Conservation (phyloP, 2,113 vertebrate species). For the Rhipidura dahli region DNA sequence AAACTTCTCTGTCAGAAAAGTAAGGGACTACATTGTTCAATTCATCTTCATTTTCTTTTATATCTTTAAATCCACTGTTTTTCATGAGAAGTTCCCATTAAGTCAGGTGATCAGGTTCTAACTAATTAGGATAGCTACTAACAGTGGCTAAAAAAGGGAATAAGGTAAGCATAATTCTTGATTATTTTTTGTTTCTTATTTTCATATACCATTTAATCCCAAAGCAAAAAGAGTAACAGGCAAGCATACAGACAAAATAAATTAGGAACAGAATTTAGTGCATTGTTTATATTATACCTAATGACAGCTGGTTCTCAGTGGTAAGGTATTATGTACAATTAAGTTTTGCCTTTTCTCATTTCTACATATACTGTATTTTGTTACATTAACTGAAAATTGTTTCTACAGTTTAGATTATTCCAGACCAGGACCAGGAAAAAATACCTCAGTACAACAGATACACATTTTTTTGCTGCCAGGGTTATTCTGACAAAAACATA, state of each 20-base stretch:
- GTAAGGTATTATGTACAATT: neutral
- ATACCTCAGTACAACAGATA: neutral
- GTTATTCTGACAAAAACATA: neutral
- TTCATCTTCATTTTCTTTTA: neutral
- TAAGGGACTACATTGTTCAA: neutral
- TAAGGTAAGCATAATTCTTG: neutral
- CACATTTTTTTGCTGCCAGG: neutral
- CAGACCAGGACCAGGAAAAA: neutral
- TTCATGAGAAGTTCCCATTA: neutral
- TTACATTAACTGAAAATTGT: neutral
- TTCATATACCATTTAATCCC: neutral
- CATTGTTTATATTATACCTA: neutral
- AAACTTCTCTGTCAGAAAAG: neutral
- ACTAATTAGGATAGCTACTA: neutral
- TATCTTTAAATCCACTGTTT: neutral
- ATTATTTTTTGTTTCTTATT: neutral
- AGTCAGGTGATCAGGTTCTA: neutral
- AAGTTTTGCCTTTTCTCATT: neutral
- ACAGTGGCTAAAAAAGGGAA: neutral
- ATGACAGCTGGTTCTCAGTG: neutral
- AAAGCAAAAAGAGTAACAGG: neutral
- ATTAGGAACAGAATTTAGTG: neutral
- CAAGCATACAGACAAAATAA: neutral
- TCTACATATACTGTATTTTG: neutral
- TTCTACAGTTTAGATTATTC: neutral